Evolutionary conservation across 2,113 vertebrate genomes (phyloP).

Genomic region (Lepus americanus): DNA sequence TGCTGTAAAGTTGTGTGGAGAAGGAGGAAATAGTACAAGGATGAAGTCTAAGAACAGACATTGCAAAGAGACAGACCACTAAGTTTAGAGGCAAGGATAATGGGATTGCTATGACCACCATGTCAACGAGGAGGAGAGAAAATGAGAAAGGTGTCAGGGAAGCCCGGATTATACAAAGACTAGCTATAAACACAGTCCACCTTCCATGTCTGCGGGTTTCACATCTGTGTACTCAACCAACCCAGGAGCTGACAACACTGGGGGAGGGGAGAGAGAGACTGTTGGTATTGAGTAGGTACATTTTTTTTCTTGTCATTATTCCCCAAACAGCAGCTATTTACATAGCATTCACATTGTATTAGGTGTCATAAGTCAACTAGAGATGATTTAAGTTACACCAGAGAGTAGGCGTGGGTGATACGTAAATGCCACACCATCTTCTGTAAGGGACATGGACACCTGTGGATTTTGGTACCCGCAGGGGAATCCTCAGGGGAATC

Average conservation of each 20-base stretch:
- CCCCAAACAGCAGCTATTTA: background rate
- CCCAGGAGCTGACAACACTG: too few species aligned
- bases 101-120: background rate
- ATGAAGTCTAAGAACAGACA: background rate
- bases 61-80: background rate
- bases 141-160: background rate
- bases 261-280: too few species aligned
- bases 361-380: background rate
- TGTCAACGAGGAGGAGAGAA: background rate
- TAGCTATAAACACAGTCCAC: background rate
- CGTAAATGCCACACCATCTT: background rate
- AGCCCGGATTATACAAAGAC: background rate
- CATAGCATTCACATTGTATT: background rate
- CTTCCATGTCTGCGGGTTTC: background rate
- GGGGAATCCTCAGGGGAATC: too few species aligned
- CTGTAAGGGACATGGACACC: background rate
- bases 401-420: background rate
- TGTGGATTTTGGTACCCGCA: background rate
- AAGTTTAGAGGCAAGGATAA: background rate
- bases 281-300: too few species aligned
- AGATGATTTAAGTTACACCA: background rate
- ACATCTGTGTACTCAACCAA: too few species aligned
- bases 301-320: background rate
- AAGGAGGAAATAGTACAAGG: background rate
- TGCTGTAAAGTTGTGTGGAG: background rate